phyloP scores from a whole-genome alignment of 2,113 vertebrate genomes.

The Xiphophorus couchianus region DNA sequence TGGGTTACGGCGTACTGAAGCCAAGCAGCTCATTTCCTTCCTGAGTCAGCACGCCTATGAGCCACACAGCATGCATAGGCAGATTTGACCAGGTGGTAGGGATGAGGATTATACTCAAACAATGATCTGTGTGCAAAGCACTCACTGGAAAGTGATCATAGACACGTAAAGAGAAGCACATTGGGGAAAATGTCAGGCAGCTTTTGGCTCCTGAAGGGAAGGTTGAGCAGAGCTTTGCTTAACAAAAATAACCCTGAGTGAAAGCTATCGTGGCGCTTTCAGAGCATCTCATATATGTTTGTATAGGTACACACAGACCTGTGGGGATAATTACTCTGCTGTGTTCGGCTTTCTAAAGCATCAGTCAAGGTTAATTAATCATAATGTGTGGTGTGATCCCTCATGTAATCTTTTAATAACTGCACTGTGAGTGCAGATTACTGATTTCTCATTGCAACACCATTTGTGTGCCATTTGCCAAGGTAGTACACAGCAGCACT shows the following conservation, averaged over 20 bases:
- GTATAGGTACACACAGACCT: slow-evolving; percentile 46
- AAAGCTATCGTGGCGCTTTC: slow-evolving; percentile 25
- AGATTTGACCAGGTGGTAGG: slow-evolving; percentile 53
- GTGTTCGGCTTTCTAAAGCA: slow-evolving; percentile 59
- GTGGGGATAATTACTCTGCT: slow-evolving; percentile 48
- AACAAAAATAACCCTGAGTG: slow-evolving; percentile 35
- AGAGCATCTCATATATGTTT: slow-evolving; percentile 30
- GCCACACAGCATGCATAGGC: slow-evolving; percentile 52
- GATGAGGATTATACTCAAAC: slow-evolving; percentile 45
- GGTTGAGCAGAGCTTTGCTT: slow-evolving; percentile 34
- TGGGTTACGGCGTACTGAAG: slow-evolving; percentile 39
- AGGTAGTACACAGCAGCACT: slow-evolving; percentile 25
- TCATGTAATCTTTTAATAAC: slow-evolving; percentile 73
- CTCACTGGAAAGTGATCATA: slow-evolving; percentile 24
- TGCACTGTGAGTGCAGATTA: slow-evolving; percentile 51
- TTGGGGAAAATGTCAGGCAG: slow-evolving; percentile 7
- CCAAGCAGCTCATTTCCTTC: slow-evolving; percentile 30
- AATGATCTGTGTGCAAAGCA: slow-evolving; percentile 17
- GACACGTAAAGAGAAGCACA: slow-evolving; percentile 25
- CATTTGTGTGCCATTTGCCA: slow-evolving; percentile 34
- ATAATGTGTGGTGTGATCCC: slow-evolving; percentile 61
- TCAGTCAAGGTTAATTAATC: slow-evolving; percentile 78
- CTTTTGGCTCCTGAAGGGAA: neutral
- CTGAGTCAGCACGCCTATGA: slow-evolving; percentile 64
- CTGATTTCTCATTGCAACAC: slow-evolving; percentile 45